Base-by-base conservation (phyloP, 2,888 invertebrate species). In the Leucoptera coffeella region DNA sequence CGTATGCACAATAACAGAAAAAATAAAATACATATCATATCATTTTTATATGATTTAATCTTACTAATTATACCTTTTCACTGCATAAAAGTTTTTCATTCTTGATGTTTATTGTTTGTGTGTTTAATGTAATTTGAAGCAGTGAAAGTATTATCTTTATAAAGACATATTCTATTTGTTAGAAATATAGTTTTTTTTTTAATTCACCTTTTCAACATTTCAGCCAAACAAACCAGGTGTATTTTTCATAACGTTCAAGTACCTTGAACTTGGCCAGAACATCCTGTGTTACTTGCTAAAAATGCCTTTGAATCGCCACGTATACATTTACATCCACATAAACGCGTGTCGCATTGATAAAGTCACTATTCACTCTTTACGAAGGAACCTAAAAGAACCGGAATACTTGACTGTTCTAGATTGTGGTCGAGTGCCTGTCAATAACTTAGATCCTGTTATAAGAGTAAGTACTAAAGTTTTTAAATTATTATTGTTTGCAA, bases 391-490 rank as follows among this genome's bases (percentile, higher is more conserved):
- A 1, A 38, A 36, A 2, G 26, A 34, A 4, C 31, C 38, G 1
- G 46, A 54, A 1, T 59, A 53, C 37, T 39, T 67, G 12, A 49
- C 60, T 3, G 45, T 53, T 12, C 32, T 67, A 32, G 53, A 67
- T 30, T 67, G 69, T 39, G 69, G 71, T 19, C 50, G 44, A 42
- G 67, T 67, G 12, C 62, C 65, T 15, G 67, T 69, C 9, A 69
- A 69, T 36, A 69, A 69, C 37, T 46, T 69, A 33, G 65, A 69
- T 45, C 60, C 65, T 3, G 65, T 67, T 14, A 59, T 67, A 35
- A 46, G 69, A 41, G 71, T 67, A 38, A 43, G 50, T 28, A n/a
- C 13, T n/a, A 20, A 23, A 3, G 5, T 13, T 27, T 7, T 14
- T 15, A 11, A n/a, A 11, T 8, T 7, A 17, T n/a, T n/a, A n/a